Evolutionary conservation across 1,140 invertebrate genomes (phyloP).

Genomic region (Phymorhynchus buccinoides): DNA sequence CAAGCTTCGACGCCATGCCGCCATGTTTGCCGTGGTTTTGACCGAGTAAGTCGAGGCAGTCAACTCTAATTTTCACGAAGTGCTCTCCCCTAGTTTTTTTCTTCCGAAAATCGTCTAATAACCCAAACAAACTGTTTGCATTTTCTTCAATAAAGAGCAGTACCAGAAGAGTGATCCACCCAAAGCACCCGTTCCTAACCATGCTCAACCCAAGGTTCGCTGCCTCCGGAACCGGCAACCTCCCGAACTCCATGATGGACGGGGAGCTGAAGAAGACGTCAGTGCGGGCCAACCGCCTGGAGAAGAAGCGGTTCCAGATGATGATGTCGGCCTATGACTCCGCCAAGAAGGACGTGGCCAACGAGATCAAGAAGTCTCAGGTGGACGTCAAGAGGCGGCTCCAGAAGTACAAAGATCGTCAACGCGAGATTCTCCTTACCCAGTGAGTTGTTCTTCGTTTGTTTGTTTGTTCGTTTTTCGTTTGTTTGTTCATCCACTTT

Average conservation of each 20-base stretch:
- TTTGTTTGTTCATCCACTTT: neutral
- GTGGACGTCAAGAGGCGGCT: constrained; percentile 34
- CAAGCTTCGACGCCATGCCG: too few species aligned
- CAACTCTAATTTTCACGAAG: too few species aligned
- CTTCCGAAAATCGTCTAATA: too few species aligned
- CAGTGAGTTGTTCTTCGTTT: neutral
- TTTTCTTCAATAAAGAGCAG: too few species aligned
- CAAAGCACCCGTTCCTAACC: neutral
- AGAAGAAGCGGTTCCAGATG: constrained; percentile 33
- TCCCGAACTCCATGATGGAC: constrained; percentile 31
- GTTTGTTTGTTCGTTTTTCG: neutral
- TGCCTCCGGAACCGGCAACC: neutral
- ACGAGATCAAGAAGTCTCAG: constrained; percentile 38
- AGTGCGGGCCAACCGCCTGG: constrained; percentile 17
- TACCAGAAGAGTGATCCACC: too few species aligned
- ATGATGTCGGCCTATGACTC: constrained; percentile 20
- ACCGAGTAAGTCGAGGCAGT: too few species aligned
- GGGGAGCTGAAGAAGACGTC: constrained; percentile 34
- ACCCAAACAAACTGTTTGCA: too few species aligned
- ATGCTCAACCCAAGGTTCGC: neutral
- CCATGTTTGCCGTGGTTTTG: too few species aligned
- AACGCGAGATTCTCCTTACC: constrained; percentile 19
- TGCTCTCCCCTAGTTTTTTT: too few species aligned
- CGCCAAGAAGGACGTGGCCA: constrained; percentile 25
- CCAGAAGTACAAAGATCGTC: constrained; percentile 35